phyloP scores from a whole-genome alignment of 2,888 invertebrate species.

The Caenorhabditis sp. region DNA sequence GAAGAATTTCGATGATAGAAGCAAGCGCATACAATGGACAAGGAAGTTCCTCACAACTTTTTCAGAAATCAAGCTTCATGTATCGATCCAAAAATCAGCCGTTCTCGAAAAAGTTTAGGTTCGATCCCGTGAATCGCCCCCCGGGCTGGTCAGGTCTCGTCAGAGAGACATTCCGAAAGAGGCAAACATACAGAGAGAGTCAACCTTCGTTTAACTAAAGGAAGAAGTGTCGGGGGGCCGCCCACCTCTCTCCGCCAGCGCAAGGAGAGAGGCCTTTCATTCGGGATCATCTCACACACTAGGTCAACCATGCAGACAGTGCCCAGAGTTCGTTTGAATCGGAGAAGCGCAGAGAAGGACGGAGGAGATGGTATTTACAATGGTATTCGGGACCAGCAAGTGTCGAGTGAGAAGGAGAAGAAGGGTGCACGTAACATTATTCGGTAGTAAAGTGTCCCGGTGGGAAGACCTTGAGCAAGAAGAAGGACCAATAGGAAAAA shows the following conservation, averaged over 20 bases:
- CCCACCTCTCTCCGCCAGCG: slow-evolving; percentile 26
- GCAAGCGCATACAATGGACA: slow-evolving; percentile 17
- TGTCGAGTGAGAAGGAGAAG: background rate
- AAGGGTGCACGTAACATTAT: slow-evolving; percentile 18
- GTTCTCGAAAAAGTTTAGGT: slow-evolving; percentile 10
- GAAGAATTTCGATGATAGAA: slow-evolving; percentile 12
- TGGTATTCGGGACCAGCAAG: slow-evolving; percentile 38
- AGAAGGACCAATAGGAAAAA: slow-evolving; percentile 25
- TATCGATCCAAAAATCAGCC: slow-evolving; percentile 1
- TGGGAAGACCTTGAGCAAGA: slow-evolving; percentile 7
- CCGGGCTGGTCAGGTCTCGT: slow-evolving; percentile 27
- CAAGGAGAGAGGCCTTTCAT: slow-evolving; percentile 26
- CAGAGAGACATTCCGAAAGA: slow-evolving; percentile 38
- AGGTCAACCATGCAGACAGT: slow-evolving; percentile 57
- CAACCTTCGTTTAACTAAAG: slow-evolving; percentile 44
- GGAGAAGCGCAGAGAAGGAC: slow-evolving; percentile 14
- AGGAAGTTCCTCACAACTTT: slow-evolving; percentile 3
- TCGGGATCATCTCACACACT: slow-evolving; percentile 54
- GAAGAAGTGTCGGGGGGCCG: slow-evolving; percentile 15
- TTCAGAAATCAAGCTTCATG: no score
- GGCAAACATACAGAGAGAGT: slow-evolving; percentile 30
- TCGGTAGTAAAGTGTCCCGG: slow-evolving; percentile 26
- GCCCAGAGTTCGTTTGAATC: background rate
- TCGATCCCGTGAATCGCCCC: slow-evolving; percentile 30
- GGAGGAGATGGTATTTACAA: slow-evolving; percentile 42